These are phyloP conservation scores for Bubo bubo DNA, from an alignment of 2,113 vertebrate genomes.

Conservation along the genomic window DNA sequence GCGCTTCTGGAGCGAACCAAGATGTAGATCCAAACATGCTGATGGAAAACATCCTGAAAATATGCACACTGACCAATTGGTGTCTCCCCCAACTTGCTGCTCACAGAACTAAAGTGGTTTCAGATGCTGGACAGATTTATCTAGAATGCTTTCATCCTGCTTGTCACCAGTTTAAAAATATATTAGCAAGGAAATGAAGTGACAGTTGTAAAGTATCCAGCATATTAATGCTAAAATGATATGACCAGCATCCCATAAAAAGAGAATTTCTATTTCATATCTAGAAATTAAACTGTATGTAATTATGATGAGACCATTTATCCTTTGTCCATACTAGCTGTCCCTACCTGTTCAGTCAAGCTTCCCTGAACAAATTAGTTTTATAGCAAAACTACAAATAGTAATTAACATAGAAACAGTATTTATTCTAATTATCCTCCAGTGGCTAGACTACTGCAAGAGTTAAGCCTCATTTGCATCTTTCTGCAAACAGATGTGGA, in stretches of 20 bases:
- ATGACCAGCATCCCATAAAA: not conserved
- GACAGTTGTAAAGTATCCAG: not conserved
- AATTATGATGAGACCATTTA: not conserved
- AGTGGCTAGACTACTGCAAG: not conserved
- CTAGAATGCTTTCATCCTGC: not conserved
- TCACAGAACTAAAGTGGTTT: not conserved
- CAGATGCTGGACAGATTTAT: not conserved
- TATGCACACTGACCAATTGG: not conserved
- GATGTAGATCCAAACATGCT: not conserved
- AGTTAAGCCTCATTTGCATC: conserved; percentile 34
- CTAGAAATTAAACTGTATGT: not conserved
- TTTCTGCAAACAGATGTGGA: not conserved
- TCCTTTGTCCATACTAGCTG: not conserved
- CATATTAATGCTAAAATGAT: not conserved
- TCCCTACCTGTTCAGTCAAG: not conserved
- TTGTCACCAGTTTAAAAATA: not conserved
- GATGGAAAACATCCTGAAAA: not conserved
- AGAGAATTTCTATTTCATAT: not conserved
- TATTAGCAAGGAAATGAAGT: not conserved
- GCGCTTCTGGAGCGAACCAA: not conserved
- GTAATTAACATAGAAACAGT: not conserved
- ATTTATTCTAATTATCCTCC: not conserved
- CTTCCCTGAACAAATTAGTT: not conserved
- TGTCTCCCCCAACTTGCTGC: not conserved
- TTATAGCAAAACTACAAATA: not conserved